Percentiles rank a stretch among this genome's conserved stretches.
Evolutionary conservation across 2,888 invertebrate species (phyloP).

Genomic region (Strigamia transsilvanica): DNA sequence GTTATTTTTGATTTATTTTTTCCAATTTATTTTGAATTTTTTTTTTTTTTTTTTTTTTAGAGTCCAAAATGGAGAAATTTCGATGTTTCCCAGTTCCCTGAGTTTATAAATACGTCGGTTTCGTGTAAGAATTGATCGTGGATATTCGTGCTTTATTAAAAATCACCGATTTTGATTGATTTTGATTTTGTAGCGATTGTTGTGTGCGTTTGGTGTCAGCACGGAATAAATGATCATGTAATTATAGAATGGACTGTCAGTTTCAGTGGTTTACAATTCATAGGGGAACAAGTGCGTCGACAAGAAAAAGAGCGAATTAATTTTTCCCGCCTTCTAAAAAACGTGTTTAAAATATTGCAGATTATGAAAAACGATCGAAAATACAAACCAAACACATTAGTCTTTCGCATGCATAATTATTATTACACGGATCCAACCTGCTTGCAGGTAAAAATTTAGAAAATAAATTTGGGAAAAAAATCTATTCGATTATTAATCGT

Average conservation of each 20-base stretch:
- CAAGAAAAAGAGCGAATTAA: no score
- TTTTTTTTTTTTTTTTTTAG: constrained; percentile 48
- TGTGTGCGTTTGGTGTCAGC: constrained; percentile 35
- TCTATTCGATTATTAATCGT: not conserved
- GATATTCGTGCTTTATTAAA: not conserved
- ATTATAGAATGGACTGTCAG: constrained; percentile 39
- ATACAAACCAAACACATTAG: constrained; percentile 76
- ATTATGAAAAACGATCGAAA: constrained; percentile 66
- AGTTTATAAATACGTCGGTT: constrained; percentile 48
- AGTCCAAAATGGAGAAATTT: constrained; percentile 54
- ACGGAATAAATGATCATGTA: not conserved
- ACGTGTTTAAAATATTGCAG: not conserved
- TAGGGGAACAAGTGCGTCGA: constrained; percentile 46
- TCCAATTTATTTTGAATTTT: not conserved
- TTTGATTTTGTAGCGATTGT: constrained; percentile 26
- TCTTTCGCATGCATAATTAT: constrained; percentile 88
- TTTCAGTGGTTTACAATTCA: constrained; percentile 37
- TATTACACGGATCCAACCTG: constrained; percentile 75
- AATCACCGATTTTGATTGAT: not conserved
- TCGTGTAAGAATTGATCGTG: constrained; percentile 1
- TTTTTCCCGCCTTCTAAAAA: not conserved
- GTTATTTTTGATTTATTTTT: not conserved
- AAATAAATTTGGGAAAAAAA: not conserved
- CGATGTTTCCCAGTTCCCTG: constrained; percentile 50
- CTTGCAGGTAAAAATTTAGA: constrained; percentile 50